A percentile compares a stretch with the other conserved stretches of the same genome.
Evolutionary conservation across 2,113 vertebrate genomes (phyloP).

Genomic region (Channa maculata): DNA sequence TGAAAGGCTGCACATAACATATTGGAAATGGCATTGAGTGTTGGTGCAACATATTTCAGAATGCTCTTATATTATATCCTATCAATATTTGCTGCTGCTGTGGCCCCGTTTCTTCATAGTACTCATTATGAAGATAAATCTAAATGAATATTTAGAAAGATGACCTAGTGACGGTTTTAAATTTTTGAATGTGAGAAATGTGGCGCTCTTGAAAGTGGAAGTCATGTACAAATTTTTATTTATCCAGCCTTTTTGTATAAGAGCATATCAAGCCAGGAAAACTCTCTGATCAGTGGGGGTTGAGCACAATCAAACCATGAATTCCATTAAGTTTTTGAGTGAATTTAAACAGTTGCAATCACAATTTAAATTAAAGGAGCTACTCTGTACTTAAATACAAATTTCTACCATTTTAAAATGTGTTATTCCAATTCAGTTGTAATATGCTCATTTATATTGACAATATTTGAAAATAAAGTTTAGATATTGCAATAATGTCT

Average conservation of each 20-base stretch:
- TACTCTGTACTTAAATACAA: background rate
- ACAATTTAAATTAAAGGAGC: background rate
- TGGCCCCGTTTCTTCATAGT: constrained; percentile 29
- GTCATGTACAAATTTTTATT: background rate
- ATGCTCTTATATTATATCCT: constrained; percentile 51
- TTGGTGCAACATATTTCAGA: constrained; percentile 38
- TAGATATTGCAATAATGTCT: too few species aligned
- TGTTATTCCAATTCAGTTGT: constrained; percentile 3
- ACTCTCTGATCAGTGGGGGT: background rate
- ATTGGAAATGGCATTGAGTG: constrained; percentile 32
- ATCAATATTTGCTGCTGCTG: constrained; percentile 53
- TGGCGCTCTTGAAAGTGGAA: background rate
- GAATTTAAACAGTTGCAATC: constrained; percentile 22
- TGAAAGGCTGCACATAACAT: constrained; percentile 17
- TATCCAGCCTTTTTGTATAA: background rate
- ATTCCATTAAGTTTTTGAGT: constrained; percentile 14
- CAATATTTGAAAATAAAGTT: background rate
- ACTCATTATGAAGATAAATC: too few species aligned
- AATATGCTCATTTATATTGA: background rate
- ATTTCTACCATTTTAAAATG: background rate
- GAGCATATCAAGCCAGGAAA: constrained; percentile 3
- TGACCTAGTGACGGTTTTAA: constrained; percentile 25
- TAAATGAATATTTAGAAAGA: constrained; percentile 5
- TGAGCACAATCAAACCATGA: background rate
- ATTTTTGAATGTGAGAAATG: constrained; percentile 4